phyloP scores from a whole-genome alignment of 2,888 invertebrate genomes.

The Ormyrus nitidulus region DNA sequence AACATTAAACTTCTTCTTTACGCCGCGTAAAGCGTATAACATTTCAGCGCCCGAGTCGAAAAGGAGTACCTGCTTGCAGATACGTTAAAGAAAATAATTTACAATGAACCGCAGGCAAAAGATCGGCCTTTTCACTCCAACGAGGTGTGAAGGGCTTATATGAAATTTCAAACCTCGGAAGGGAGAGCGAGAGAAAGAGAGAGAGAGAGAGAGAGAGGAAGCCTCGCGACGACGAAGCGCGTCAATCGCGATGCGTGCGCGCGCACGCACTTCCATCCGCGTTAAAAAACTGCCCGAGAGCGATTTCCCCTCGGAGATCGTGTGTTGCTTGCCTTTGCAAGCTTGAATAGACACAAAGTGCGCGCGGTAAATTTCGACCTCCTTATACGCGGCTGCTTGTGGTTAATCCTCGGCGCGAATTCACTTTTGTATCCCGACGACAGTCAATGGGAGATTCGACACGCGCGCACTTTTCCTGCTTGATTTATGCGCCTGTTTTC shows the following conservation, averaged over 20 bases:
- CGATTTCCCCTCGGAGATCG: slow-evolving; percentile 5
- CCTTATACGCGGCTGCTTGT: background rate
- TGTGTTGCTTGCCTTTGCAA: background rate
- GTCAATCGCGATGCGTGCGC: slow-evolving; percentile 29
- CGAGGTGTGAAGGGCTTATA: slow-evolving; percentile 53
- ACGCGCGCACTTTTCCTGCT: too few species aligned
- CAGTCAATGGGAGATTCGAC: background rate
- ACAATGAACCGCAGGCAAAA: slow-evolving; percentile 30
- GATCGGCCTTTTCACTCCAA: slow-evolving; percentile 31
- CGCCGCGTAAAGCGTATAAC: slow-evolving; percentile 31
- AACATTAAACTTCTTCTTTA: slow-evolving; percentile 40
- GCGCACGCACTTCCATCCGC: slow-evolving; percentile 33
- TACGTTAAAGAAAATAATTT: slow-evolving; percentile 33
- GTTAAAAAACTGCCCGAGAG: slow-evolving; percentile 8
- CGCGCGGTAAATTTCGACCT: background rate
- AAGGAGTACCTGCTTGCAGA: background rate
- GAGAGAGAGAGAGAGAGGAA: background rate
- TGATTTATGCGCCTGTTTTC: too few species aligned
- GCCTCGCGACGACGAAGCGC: slow-evolving; percentile 18
- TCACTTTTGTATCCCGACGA: background rate
- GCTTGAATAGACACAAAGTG: background rate
- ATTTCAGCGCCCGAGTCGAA: slow-evolving; percentile 7
- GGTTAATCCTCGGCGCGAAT: slow-evolving; percentile 9
- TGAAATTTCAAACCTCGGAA: slow-evolving; percentile 53
- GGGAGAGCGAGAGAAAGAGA: background rate